Percentiles rank a stretch among this genome's conserved stretches.
Conservation (phyloP, 1,140 invertebrate genomes). For the Dendrolimus kikuchii region DNA sequence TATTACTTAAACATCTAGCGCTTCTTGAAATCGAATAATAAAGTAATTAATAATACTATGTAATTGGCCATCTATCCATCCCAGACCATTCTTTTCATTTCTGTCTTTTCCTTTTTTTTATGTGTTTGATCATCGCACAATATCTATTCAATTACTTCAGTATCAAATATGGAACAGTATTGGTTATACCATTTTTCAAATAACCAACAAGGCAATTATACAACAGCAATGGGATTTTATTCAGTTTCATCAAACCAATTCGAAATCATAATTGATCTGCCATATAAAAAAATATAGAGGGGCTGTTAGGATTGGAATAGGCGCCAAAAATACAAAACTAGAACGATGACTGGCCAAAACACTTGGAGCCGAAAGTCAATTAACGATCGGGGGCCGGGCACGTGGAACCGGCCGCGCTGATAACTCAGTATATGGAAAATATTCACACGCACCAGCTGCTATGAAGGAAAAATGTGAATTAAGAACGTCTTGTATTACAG, state of each 20-base stretch:
- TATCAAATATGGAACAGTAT: conserved; percentile 15
- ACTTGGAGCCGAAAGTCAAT: conserved; percentile 62
- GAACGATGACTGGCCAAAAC: conserved; percentile 65
- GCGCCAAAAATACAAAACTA: conserved; percentile 68
- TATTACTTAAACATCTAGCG: too few relatives aligned
- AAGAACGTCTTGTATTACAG: too few relatives aligned
- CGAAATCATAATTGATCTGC: conserved; percentile 69
- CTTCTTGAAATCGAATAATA: too few relatives aligned
- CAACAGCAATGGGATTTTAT: conserved; percentile 66
- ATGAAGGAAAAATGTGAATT: too few relatives aligned
- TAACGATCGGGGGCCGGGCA: conserved; percentile 42
- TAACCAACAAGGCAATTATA: conserved; percentile 63
- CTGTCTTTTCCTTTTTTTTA: neutral
- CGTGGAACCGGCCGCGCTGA: conserved; percentile 40
- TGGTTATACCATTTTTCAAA: conserved; percentile 59
- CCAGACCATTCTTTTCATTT: too few relatives aligned
- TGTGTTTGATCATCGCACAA: conserved; percentile 18
- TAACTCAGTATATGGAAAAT: conserved; percentile 20
- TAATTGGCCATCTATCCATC: too few relatives aligned
- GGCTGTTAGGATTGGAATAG: conserved; percentile 62
- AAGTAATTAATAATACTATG: too few relatives aligned
- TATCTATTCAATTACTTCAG: conserved; percentile 13
- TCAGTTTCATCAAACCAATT: conserved; percentile 70
- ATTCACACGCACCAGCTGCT: neutral
- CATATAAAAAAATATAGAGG: conserved; percentile 66